Evolutionary conservation across 2,113 vertebrate genomes (phyloP), one percentile per base, ranked within the genome.

Genomic region (Falco punctatus): DNA sequence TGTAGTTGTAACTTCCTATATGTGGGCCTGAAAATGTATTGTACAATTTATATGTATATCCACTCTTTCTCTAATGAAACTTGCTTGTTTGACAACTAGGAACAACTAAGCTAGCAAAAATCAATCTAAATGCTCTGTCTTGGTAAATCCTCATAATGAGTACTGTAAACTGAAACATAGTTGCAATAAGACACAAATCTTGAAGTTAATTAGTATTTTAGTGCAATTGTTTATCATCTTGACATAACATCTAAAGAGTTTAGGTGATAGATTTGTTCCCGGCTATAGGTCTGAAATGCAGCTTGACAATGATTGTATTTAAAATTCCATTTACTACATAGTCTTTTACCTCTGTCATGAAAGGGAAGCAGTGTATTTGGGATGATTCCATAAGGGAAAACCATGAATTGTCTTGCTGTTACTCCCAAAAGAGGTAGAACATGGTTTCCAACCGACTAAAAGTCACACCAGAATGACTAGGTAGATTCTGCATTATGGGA

Each of bases 201-300:
- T 94, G 67, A 51, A 62, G 71, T 81, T 88, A 96, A 96, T 91
- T 91, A 74, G n/a, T 71, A 84, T 92, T 91, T 95, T 86, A 87
- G 20, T 75, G 24, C 28, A 81, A 65, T 65, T 79, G 4, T 96
- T 94, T 69, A 51, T 95, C 65, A 64, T 69, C n/a, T 83, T 26
- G 57, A 57, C 57, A 40, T 28, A 69, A 70, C 11, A 90, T 90
- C 61, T 85, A 59, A 84, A 82, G 84, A 92, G 24, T 70, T 64
- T 69, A 70, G n/a, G 55, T 61, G 42, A 57, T 23, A 86, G 42
- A 61, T 92, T 73, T 90, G 30, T 79, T 78, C 38, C 27, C 8
- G 2, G 57, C 6, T 92, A 30, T 32, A 75, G 24, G 30, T 81
- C 44, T 4, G 1, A 89, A 88, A 66, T 38, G 40, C 23, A 92